Conservation (phyloP, 1,140 invertebrate species). For the Dinoponera quadriceps region DNA sequence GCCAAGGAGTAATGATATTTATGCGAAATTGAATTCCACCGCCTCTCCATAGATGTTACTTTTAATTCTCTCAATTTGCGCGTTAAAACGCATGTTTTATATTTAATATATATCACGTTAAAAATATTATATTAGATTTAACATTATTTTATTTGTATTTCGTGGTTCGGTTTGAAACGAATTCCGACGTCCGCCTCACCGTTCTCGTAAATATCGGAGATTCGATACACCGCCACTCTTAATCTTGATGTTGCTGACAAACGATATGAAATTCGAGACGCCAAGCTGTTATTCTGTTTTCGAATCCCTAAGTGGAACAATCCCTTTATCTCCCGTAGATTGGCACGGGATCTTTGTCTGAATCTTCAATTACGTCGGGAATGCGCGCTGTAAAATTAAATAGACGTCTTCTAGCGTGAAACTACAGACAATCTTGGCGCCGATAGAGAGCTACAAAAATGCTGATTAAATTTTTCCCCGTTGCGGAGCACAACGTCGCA, state of each 20-base stretch:
- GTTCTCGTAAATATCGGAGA: neutral
- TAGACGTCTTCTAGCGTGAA: neutral
- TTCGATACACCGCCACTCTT: neutral
- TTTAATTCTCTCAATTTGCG: neutral
- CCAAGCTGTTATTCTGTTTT: neutral
- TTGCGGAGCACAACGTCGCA: neutral
- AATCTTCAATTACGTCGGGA: neutral
- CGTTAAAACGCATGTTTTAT: neutral
- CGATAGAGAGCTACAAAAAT: slow-evolving; percentile 1
- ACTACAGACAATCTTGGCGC: slow-evolving; percentile 15
- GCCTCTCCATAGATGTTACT: neutral
- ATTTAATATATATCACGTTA: neutral
- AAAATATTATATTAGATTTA: too few species aligned
- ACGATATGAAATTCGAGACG: neutral
- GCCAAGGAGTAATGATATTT: neutral
- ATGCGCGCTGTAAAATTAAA: slow-evolving; percentile 25
- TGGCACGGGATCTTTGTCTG: slow-evolving; percentile 8
- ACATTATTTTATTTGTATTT: too few species aligned
- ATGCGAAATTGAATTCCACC: neutral
- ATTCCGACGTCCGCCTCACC: too few species aligned
- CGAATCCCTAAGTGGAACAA: neutral
- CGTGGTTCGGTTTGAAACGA: too few species aligned
- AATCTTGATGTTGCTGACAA: neutral
- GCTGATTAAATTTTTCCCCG: slow-evolving; percentile 24
- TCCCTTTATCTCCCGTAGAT: neutral